These are phyloP conservation scores for Anthrax anthrax DNA, from an alignment of 2,888 invertebrate species.

Conservation along the genomic window DNA sequence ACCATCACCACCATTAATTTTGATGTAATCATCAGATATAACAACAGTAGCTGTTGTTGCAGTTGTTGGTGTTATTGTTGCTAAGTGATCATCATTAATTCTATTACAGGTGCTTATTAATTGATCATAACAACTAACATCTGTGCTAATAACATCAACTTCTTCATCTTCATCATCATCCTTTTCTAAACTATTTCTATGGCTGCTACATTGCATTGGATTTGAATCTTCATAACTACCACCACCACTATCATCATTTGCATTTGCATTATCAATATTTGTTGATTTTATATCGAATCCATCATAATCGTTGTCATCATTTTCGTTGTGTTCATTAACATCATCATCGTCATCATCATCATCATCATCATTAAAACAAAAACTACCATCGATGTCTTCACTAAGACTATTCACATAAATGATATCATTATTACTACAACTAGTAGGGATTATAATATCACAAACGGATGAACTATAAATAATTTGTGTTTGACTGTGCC, in stretches of 20 bases:
- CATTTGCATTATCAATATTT: conserved; percentile 31
- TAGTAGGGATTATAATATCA: conserved; percentile 28
- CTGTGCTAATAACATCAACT: conserved; percentile 32
- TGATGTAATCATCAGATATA: conserved; percentile 22
- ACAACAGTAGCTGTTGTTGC: conserved; percentile 13
- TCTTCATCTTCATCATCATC: conserved; percentile 27
- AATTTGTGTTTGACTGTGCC: conserved; percentile 1
- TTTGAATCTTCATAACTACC: conserved; percentile 34
- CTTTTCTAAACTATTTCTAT: conserved; percentile 32
- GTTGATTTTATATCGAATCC: conserved; percentile 25
- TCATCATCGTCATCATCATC: neutral
- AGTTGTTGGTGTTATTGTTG: neutral
- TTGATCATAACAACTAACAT: conserved; percentile 33
- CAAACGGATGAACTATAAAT: conserved; percentile 13
- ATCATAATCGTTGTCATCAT: conserved; percentile 17
- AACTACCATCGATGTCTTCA: conserved; percentile 10
- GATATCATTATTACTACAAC: conserved; percentile 28
- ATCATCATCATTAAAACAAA: neutral
- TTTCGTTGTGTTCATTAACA: neutral
- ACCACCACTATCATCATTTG: conserved; percentile 32
- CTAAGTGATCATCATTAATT: conserved; percentile 22
- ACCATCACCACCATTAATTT: conserved; percentile 24
- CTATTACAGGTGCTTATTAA: conserved; percentile 12
- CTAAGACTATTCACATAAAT: conserved; percentile 20
- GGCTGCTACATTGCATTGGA: conserved; percentile 27